Base-by-base conservation (phyloP, 2,888 invertebrate genomes). In the Drosophila silvestris region DNA sequence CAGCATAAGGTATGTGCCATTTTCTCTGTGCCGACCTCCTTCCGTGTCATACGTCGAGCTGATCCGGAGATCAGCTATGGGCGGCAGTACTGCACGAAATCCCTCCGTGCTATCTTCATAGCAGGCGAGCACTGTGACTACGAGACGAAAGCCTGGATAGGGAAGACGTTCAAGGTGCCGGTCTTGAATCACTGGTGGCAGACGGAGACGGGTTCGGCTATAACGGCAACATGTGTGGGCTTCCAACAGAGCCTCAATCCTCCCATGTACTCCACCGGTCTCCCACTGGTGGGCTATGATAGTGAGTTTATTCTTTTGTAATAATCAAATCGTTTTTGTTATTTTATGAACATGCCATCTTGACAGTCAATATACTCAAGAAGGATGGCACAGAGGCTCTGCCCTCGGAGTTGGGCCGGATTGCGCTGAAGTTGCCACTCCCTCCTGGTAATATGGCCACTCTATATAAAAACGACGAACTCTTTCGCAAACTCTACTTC, bases 151-250 rank as follows among this genome's bases (percentile, higher is more conserved):
- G 90, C 94, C 10, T 97, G 97, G 97, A 95, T 96, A 7, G 95
- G 96, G 89, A 94, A 94, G 69, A 94, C 94, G 10, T 96, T 97
- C 89, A 94, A 96, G 67, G 96, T 96, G 12, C 97, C 97, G 0
- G 95, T 98, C 5, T 93, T 98, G 62, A 98, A 99, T 93, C 97
- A 99, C 93, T 99, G 98, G 98, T 99, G 99, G 98, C 99, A 99
- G 94, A 98, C 99, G 3, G 99, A 99, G 94, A 97, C 97, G 0
- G 98, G 98, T 0, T 97, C 97, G 72, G 96, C 98, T 0, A 97
- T 99, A 67, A 97, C 98, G 0, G 96, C 97, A 0, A 96, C 97
- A 0, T 97, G 97, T 90, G 91, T 97, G 12, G 98, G 97, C 0
- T 95, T 97, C 51, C 96, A 95, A 0, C 95, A 96, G 50, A 96